Evolutionary conservation across 2,888 invertebrate genomes (phyloP).

Genomic region (Corbicula japonica): DNA sequence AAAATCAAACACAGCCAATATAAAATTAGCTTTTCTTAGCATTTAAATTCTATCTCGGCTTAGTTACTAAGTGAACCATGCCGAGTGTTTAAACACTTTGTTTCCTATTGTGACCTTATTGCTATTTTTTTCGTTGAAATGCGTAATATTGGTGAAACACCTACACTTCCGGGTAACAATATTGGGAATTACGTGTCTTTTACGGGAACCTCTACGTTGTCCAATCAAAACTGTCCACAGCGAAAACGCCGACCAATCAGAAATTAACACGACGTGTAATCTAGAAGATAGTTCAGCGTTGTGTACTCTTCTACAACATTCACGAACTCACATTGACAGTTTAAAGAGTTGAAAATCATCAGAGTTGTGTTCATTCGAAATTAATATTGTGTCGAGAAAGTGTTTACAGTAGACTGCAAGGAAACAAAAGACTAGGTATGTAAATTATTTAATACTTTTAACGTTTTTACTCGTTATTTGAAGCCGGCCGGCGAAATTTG

Average conservation of each 20-base stretch:
- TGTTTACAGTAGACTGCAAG: not conserved
- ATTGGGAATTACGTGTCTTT: constrained; percentile 66
- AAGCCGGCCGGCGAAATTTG: constrained; percentile 9
- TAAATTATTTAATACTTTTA: not conserved
- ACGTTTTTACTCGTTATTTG: not conserved
- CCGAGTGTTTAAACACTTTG: too few species aligned
- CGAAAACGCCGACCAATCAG: constrained; percentile 58
- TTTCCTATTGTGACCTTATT: too few species aligned
- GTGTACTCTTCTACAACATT: constrained; percentile 12
- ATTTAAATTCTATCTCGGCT: too few species aligned
- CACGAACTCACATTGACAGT: constrained; percentile 6
- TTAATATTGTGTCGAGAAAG: not conserved
- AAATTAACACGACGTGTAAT: constrained; percentile 64
- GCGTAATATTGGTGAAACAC: too few species aligned
- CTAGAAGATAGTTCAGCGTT: constrained; percentile 21
- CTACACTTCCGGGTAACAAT: constrained; percentile 43
- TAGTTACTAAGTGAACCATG: too few species aligned
- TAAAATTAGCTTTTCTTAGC: too few species aligned
- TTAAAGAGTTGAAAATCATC: not conserved
- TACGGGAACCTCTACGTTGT: constrained; percentile 58
- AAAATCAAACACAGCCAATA: too few species aligned
- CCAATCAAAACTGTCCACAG: constrained; percentile 69
- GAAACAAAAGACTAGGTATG: not conserved
- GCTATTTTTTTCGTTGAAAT: too few species aligned
- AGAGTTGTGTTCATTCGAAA: not conserved